phyloP scores from a whole-genome alignment of 2,888 invertebrate species.

The Diarsia brunnea region DNA sequence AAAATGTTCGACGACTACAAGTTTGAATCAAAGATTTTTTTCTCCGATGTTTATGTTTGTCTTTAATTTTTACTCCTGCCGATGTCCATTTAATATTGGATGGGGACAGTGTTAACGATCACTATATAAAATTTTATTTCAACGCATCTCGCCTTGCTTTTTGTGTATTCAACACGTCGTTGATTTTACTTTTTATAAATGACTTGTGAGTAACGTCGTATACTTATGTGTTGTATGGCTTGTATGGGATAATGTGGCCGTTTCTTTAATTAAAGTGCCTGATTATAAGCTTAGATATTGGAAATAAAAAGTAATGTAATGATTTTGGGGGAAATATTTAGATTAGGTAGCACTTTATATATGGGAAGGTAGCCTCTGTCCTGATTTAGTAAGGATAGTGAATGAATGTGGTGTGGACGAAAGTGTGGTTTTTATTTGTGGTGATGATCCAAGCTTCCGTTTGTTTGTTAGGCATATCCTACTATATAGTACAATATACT shows the following conservation, averaged over 20 bases:
- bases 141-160: constrained; percentile 82
- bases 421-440: neutral
- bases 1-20: constrained; percentile 76
- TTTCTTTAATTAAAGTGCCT: constrained; percentile 50
- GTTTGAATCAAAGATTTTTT: constrained; percentile 85
- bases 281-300: constrained; percentile 53
- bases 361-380: constrained; percentile 2
- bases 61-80: constrained; percentile 89
- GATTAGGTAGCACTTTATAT: neutral
- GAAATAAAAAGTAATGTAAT: constrained; percentile 28
- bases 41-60: constrained; percentile 87
- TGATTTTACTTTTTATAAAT: constrained; percentile 87
- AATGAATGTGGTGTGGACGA: neutral
- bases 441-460: too few relatives aligned
- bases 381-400: neutral
- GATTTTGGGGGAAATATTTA: constrained; percentile 14
- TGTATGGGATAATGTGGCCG: constrained; percentile 55
- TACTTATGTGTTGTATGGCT: constrained; percentile 58
- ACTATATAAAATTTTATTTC: constrained; percentile 90
- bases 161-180: constrained; percentile 87
- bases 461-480: neutral
- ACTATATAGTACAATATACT: too few relatives aligned
- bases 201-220: constrained; percentile 72
- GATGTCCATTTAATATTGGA: constrained; percentile 89
- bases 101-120: constrained; percentile 88